Conservation (phyloP, 2,113 vertebrate genomes). For the Nycticryphes semicollaris region DNA sequence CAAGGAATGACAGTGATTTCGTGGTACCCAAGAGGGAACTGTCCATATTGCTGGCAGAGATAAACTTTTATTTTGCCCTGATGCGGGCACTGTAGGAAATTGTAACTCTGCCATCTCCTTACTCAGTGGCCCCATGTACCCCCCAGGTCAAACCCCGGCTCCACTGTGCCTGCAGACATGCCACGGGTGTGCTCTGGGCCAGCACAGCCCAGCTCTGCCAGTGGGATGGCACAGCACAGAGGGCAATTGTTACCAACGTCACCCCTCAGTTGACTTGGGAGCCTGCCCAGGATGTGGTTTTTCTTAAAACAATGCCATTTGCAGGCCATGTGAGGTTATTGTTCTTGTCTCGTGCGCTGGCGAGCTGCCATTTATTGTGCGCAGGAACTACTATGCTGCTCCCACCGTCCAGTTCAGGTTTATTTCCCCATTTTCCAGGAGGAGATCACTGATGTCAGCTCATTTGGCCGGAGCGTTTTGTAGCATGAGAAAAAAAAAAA, state of each 20-base stretch:
- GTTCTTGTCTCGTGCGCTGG: not conserved
- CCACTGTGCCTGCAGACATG: accelerated
- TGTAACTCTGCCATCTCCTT: not conserved
- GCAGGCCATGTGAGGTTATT: not conserved
- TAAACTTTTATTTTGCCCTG: not conserved
- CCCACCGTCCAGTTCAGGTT: not conserved
- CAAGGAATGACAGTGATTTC: accelerated
- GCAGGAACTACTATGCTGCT: not conserved
- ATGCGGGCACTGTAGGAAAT: accelerated
- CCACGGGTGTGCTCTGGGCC: accelerated
- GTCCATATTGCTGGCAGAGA: accelerated
- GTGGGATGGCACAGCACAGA: accelerated
- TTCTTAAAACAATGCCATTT: not conserved
- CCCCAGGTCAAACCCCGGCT: accelerated
- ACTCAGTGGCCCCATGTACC: accelerated
- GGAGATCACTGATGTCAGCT: constrained; percentile 21
- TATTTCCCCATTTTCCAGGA: not conserved
- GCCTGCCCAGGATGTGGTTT: constrained; percentile 3
- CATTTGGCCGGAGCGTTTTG: not conserved
- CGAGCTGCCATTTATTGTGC: constrained; percentile 8
- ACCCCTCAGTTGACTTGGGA: not conserved
- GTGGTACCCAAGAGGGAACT: not conserved
- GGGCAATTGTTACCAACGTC: not conserved
- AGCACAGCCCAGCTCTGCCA: not conserved
- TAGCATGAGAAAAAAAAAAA: not conserved